Conservation (phyloP, 2,113 vertebrate species). For the Thomomys bottae region DNA sequence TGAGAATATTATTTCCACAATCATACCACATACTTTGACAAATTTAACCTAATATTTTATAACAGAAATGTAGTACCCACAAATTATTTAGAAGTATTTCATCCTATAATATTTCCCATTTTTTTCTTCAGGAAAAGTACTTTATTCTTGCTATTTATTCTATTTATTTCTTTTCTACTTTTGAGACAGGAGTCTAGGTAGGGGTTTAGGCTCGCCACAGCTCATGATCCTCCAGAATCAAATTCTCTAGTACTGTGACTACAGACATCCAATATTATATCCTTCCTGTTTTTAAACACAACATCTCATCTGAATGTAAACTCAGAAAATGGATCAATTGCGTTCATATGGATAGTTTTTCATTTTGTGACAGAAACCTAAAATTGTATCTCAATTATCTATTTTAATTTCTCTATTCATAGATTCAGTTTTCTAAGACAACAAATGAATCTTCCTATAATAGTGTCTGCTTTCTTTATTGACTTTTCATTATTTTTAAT, state of each 20-base stretch:
- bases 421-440: background rate
- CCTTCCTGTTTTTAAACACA: background rate
- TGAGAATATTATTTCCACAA: background rate
- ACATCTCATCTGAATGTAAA: background rate
- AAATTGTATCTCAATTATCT: background rate
- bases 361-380: background rate
- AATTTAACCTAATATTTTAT: background rate
- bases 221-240: too few relatives aligned
- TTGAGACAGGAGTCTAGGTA: too few relatives aligned
- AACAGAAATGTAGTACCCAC: background rate
- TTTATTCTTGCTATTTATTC: too few relatives aligned
- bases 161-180: too few relatives aligned
- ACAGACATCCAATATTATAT: too few relatives aligned
- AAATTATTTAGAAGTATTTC: background rate
- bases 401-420: background rate
- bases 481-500: background rate
- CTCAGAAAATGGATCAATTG: background rate
- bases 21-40: background rate
- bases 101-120: background rate
- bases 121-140: background rate
- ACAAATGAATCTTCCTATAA: background rate
- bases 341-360: background rate
- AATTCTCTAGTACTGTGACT: too few relatives aligned
- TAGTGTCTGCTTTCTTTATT: background rate
- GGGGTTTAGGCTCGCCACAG: too few relatives aligned